Base-by-base conservation (phyloP, 2,113 vertebrate species). In the Caloenas nicobarica region DNA sequence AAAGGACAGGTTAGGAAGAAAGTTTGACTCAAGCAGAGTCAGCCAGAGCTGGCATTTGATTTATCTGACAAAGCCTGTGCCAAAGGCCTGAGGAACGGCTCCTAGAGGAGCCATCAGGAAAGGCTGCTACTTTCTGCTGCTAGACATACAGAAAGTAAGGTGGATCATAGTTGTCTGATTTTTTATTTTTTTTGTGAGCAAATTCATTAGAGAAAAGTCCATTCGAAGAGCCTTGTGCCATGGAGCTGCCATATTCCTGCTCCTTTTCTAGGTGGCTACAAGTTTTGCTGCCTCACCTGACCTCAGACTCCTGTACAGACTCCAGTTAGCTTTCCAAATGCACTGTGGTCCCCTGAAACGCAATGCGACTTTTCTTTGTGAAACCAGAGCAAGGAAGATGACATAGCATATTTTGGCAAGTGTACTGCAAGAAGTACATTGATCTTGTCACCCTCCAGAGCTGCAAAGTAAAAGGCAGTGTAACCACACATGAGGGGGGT, bases 251-350 rank as follows among this genome's bases (percentile, higher is more conserved):
- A 5, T 33, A 25, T 34, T 94, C 23, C n/a, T 50, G 31, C 17
- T 81, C 11, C 42, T 87, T 28, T 71, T 91, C 56, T 38, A 33
- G 23, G 33, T 19, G 31, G 16, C 50, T 81, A 19, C 22, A 74
- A 54, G 16, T 68, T 71, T 87, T 89, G 40, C 46, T 89, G 46
- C 51, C 31, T 83, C 92, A 60, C 16, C 36, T 74, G 72, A 46
- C 22, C 44, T 89, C 57, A 19, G 11, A 22, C 51, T 77, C 61
- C 36, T 81, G 29, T 65, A 61, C n/a, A 84, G 89, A 50, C 29
- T 58, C 3, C 0, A 0, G 0, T 10, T 42, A 53, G 16, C 38
- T 61, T 87, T 68, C 65, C 2, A 1, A 53, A 68, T 4, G 16
- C 11, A 12, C 16, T 60, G 42, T 31, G 13, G 16, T 76, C 26